phyloP scores from a whole-genome alignment of 2,888 invertebrate species.

The Bimastos eiseni region DNA sequence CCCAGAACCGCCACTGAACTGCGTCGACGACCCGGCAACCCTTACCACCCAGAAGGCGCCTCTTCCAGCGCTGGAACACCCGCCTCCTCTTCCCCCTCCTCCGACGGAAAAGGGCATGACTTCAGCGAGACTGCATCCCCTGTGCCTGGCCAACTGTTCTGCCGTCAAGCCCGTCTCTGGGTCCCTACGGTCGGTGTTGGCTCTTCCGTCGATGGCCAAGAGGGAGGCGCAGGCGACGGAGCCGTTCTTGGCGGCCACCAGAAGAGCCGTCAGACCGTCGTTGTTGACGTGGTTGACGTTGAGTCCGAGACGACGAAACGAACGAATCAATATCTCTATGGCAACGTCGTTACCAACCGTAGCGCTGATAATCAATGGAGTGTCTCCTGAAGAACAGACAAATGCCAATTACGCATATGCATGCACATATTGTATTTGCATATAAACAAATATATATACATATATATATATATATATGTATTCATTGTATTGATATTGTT shows the following conservation, averaged over 20 bases:
- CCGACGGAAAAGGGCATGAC: conserved; percentile 36
- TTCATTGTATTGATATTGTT: neutral
- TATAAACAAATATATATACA: no score
- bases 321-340: conserved; percentile 54
- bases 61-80: neutral
- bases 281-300: conserved; percentile 56
- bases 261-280: conserved; percentile 56
- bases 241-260: conserved; percentile 54
- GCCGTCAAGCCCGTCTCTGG: conserved; percentile 49
- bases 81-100: conserved; percentile 16
- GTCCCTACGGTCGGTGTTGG: conserved; percentile 51
- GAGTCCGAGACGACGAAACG: conserved; percentile 57
- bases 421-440: neutral
- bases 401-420: neutral
- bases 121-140: conserved; percentile 53
- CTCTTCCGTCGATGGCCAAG: conserved; percentile 55
- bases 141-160: conserved; percentile 54
- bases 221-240: conserved; percentile 55
- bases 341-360: conserved; percentile 57
- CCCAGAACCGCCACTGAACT: neutral
- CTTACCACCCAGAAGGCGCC: neutral
- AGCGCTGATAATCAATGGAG: conserved; percentile 56
- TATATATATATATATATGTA: no score
- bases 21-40: neutral
- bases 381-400: conserved; percentile 52